Percentiles rank a stretch among this genome's conserved stretches.
phyloP scores from a whole-genome alignment of 2,113 vertebrate genomes.

The Xenopus laevis region DNA sequence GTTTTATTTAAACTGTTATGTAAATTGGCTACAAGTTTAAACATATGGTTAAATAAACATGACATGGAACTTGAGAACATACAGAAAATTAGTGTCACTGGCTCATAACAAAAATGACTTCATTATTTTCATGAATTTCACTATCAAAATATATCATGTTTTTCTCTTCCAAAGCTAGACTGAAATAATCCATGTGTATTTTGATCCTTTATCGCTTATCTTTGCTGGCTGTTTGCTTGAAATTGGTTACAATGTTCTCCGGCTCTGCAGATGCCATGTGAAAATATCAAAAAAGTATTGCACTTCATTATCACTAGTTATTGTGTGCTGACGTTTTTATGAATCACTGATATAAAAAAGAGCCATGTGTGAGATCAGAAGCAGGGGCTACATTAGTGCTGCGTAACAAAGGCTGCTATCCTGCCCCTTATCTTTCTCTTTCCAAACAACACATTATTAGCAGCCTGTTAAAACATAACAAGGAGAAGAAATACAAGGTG shows the following conservation, averaged over 20 bases:
- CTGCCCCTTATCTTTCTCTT: neutral
- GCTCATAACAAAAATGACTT: constrained; percentile 10
- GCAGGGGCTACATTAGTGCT: neutral
- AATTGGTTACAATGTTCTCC: constrained; percentile 21
- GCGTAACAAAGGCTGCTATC: neutral
- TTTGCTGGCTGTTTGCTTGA: constrained; percentile 16
- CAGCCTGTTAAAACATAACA: constrained; percentile 10
- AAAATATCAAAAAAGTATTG: constrained; percentile 15
- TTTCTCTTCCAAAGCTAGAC: constrained; percentile 26
- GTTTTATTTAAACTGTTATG: neutral
- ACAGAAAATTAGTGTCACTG: constrained; percentile 15
- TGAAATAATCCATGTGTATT: constrained; percentile 15
- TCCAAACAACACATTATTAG: constrained; percentile 25
- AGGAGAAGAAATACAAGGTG: constrained; percentile 17
- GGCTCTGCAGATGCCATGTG: constrained; percentile 7
- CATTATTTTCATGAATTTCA: constrained; percentile 24
- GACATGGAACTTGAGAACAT: neutral
- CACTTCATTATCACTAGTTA: constrained; percentile 32
- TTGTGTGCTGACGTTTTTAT: constrained; percentile 16
- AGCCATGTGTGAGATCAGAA: constrained; percentile 1
- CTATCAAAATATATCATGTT: constrained; percentile 9
- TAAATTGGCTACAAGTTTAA: constrained; percentile 16
- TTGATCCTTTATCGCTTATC: constrained; percentile 20
- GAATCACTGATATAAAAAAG: neutral
- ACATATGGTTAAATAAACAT: constrained; percentile 24